A percentile compares a stretch with the other conserved stretches of the same genome.
These are phyloP conservation scores for Rhyacichthys aspro DNA, from an alignment of 2,797 vertebrate genomes.

Conservation along the genomic window DNA sequence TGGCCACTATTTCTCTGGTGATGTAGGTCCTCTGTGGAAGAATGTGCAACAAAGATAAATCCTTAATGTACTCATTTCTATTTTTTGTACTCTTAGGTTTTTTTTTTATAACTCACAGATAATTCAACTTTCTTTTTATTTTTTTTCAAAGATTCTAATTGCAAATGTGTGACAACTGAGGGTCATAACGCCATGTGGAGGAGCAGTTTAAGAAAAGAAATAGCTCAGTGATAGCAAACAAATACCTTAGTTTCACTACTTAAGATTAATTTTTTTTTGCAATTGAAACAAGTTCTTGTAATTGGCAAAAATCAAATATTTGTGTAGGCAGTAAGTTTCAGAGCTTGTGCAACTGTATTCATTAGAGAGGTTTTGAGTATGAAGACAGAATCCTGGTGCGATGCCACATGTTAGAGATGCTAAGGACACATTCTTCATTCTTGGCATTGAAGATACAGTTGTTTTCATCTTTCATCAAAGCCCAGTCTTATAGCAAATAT, in stretches of 20 bases:
- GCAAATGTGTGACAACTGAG: background rate
- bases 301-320: conserved; percentile 11
- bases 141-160: background rate
- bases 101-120: background rate
- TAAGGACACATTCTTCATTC: conserved; percentile 20
- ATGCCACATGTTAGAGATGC: conserved; percentile 28
- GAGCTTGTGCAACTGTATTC: conserved; percentile 20
- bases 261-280: background rate
- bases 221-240: no score
- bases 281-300: conserved; percentile 23
- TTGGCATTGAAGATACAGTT: conserved; percentile 29
- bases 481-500: conserved; percentile 17
- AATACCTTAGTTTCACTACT: no score
- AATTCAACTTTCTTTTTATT: background rate
- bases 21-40: conserved; percentile 82
- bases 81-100: no score
- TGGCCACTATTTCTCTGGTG: conserved; percentile 83
- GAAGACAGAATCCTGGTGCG: conserved; percentile 9
- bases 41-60: background rate
- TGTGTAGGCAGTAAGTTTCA: conserved; percentile 17
- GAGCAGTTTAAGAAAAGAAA: no score
- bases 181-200: no score
- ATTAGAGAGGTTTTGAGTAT: conserved; percentile 36
- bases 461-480: conserved; percentile 26
- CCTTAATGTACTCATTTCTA: no score